Conservation (phyloP, 1,140 invertebrate genomes). For the Condylostylus longicornis region DNA sequence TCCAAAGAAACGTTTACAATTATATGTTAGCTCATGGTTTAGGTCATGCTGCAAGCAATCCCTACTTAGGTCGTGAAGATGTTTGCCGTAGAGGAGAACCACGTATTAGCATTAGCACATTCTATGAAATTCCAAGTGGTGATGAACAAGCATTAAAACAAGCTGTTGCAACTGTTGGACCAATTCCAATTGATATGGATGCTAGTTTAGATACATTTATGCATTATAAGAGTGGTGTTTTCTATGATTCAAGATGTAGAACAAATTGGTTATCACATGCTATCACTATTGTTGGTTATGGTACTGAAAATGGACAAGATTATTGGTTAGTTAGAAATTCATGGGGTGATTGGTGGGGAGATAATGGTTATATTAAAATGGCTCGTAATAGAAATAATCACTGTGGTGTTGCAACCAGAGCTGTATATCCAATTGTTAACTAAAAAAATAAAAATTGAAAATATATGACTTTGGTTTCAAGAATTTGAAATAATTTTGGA, state of each 20-base stretch:
- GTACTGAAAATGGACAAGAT: slow-evolving; percentile 37
- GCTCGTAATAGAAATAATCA: slow-evolving; percentile 41
- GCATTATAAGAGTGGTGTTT: slow-evolving; percentile 50
- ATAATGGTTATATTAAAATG: slow-evolving; percentile 44
- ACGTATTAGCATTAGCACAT: slow-evolving; percentile 2
- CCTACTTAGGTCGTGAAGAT: slow-evolving; percentile 51
- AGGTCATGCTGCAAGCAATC: slow-evolving; percentile 62
- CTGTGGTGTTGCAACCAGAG: slow-evolving; percentile 32
- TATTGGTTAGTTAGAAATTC: slow-evolving; percentile 56
- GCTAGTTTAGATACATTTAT: slow-evolving; percentile 53
- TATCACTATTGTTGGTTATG: slow-evolving; percentile 57
- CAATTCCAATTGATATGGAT: slow-evolving; percentile 54
- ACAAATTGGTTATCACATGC: slow-evolving; percentile 37
- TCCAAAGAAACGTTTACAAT: slow-evolving; percentile 54
- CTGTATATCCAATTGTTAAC: slow-evolving; percentile 4
- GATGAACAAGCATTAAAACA: slow-evolving; percentile 49
- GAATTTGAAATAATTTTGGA: too few relatives aligned
- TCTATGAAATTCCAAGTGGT: slow-evolving; percentile 44
- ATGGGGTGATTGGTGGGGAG: slow-evolving; percentile 40
- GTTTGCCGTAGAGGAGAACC: too few relatives aligned
- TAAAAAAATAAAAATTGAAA: too few relatives aligned
- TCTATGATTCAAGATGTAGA: slow-evolving; percentile 44
- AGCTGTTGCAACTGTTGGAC: slow-evolving; percentile 58
- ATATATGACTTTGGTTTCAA: too few relatives aligned
- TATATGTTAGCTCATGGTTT: slow-evolving; percentile 59